A percentile compares a stretch with the other conserved stretches of the same genome.
phyloP scores from a whole-genome alignment of 30 jellyfish, hydroid and myxozoan genomes.

The Hydractinia symbiolongicarpus region DNA sequence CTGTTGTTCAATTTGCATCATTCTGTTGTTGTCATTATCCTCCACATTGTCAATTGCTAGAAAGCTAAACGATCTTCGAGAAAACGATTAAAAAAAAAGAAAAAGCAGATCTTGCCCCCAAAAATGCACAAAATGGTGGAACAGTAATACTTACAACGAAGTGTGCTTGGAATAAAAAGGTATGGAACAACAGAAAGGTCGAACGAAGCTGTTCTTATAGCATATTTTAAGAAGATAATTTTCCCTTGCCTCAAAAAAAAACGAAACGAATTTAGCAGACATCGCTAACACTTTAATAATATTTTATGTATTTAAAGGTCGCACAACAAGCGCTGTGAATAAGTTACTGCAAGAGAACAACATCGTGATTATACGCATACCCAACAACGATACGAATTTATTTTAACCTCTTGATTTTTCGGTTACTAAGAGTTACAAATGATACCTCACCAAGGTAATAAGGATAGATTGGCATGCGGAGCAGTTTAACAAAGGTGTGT shows the following conservation, averaged over 20 bases:
- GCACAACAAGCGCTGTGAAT: constrained; percentile 15
- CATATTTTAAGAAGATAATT: constrained; percentile 8
- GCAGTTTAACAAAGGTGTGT: too few relatives aligned
- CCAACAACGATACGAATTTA: constrained; percentile 21
- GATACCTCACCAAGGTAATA: too few relatives aligned
- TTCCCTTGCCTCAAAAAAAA: constrained; percentile 3
- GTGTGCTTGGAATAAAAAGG: too few relatives aligned
- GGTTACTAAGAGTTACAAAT: not conserved
- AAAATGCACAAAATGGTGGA: too few relatives aligned
- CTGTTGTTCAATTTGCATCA: too few relatives aligned
- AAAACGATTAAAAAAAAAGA: too few relatives aligned
- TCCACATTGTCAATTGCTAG: too few relatives aligned
- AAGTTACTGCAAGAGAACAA: constrained; percentile 9
- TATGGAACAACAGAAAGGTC: not conserved
- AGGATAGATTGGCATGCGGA: too few relatives aligned
- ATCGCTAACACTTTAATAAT: constrained; percentile 6
- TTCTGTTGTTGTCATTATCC: too few relatives aligned
- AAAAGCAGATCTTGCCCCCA: too few relatives aligned
- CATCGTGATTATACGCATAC: constrained; percentile 14
- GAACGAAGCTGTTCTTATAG: constrained; percentile 13
- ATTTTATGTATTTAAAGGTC: constrained; percentile 28
- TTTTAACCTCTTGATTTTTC: not conserved
- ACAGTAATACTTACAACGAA: too few relatives aligned
- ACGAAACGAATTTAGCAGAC: not conserved
- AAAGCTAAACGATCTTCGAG: too few relatives aligned